Evolutionary conservation across 2,797 vertebrate genomes (phyloP), one percentile per base, ranked within the genome.

Genomic region (Hylomyscus alleni): DNA sequence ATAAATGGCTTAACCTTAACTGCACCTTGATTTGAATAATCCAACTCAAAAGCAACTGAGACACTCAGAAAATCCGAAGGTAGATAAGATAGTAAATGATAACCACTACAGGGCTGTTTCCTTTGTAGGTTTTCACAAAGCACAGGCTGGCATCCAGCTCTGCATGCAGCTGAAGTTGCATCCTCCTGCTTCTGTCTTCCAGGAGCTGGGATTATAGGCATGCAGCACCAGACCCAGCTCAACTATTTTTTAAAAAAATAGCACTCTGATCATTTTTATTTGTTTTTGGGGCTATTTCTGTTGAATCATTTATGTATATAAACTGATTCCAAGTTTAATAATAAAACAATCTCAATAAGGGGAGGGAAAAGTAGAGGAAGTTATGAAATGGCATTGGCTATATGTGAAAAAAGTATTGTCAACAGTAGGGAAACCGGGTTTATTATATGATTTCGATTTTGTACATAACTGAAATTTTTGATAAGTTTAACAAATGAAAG

Each of bases 381-480:
- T 3, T 91, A 95, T 50, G 86, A 91, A 89, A 91, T 81, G 75
- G 76, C 24, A 92, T 7, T 87, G 44, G 34, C 6, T 14, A 15
- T 84, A 72, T 56, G 10, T 86, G 92, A 62, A 89, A 95, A 85
- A 91, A 47, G 8, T n/a, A 31, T 93, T 17, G 7, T 89, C 19
- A 6, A 11, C 50, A 3, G 8, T 44, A 65, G 60, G 9, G 69
- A 40, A 83, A 34, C 65, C 11, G 34, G 19, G 24, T 90, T 81
- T 14, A 34, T 44, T 60, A 72, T 34, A 77, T 6, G 17, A 83
- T 54, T 80, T 31, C 87, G 73, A 15, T 82, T 65, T 90, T 80
- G 26, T 58, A 78, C 19, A 10, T 52, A 83, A 69, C 82, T 94
- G 37, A 96, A 93, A 90, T 77, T 94, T 75, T 82, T 83, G 75